A percentile compares a stretch with the other conserved stretches of the same genome.
Conservation (phyloP, 2,797 vertebrate genomes). For the Ispidina lecontei region DNA sequence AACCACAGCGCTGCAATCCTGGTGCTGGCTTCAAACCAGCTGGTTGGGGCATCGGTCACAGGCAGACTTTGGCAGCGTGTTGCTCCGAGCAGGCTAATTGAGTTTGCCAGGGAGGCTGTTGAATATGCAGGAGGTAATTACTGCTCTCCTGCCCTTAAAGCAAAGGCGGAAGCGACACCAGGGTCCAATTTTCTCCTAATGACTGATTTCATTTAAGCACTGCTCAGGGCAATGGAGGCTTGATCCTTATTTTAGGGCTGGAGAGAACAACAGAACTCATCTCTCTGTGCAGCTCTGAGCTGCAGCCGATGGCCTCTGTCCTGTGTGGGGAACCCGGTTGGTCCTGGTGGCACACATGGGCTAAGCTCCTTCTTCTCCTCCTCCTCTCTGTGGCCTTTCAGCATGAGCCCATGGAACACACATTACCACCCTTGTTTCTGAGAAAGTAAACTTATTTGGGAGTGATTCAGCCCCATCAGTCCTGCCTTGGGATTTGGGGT, state of each 20-base stretch:
- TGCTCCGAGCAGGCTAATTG: slow-evolving; percentile 13
- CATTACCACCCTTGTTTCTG: background rate
- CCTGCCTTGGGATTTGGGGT: background rate
- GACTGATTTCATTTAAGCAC: slow-evolving; percentile 45
- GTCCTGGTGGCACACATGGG: accelerated
- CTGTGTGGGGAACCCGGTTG: accelerated
- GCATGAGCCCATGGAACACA: background rate
- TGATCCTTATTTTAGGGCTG: background rate
- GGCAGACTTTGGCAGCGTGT: slow-evolving; percentile 29
- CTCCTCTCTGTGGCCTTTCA: background rate
- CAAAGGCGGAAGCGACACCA: slow-evolving; percentile 16
- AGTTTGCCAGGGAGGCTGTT: slow-evolving; percentile 52
- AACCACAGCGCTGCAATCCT: background rate
- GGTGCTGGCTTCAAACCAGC: slow-evolving; percentile 35
- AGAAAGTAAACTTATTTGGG: background rate
- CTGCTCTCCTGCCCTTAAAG: slow-evolving; percentile 53
- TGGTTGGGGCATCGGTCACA: slow-evolving; percentile 34
- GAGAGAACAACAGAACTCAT: background rate
- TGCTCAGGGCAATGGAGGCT: slow-evolving; percentile 16
- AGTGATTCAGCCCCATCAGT: background rate
- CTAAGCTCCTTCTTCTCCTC: background rate
- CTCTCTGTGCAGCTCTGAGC: background rate
- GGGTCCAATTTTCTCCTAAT: slow-evolving; percentile 62
- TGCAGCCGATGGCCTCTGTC: background rate
- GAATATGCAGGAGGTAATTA: slow-evolving; percentile 62